Conservation (phyloP, 2,797 vertebrate genomes). For the Oreonectes daqikongensis region DNA sequence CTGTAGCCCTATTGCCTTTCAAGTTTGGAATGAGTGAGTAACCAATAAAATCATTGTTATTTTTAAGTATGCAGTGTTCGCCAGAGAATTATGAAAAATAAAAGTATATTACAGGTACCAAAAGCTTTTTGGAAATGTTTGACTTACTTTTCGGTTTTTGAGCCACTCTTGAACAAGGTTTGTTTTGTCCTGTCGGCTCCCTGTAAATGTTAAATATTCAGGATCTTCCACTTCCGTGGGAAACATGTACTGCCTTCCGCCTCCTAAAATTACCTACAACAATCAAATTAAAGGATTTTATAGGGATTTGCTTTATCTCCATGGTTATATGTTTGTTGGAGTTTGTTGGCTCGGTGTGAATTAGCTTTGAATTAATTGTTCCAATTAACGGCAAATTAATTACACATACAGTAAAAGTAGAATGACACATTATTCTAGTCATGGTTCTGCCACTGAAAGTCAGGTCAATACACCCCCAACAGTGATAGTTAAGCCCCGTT, state of each 20-base stretch:
- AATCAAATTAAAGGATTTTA: neutral
- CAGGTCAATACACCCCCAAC: no score
- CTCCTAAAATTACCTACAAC: conserved; percentile 79
- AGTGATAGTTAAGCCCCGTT: no score
- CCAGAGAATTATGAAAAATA: no score
- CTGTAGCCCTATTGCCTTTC: neutral
- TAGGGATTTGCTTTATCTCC: neutral
- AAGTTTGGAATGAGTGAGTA: no score
- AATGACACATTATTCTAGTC: no score
- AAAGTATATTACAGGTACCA: neutral
- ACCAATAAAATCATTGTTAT: no score
- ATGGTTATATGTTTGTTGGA: neutral
- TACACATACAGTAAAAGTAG: no score
- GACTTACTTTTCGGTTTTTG: conserved; percentile 66
- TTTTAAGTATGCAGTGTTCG: no score
- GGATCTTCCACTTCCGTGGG: conserved; percentile 63
- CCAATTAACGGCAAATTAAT: no score
- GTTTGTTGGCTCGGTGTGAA: no score
- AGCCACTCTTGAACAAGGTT: conserved; percentile 74
- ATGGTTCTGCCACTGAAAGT: no score
- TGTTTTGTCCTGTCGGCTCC: conserved; percentile 67
- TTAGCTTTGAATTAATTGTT: no score
- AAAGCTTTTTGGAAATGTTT: neutral
- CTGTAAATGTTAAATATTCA: conserved; percentile 61
- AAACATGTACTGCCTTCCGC: conserved; percentile 81